These are phyloP conservation scores for Lissonota sp. DNA, from an alignment of 2,888 invertebrate genomes.

Conservation along the genomic window DNA sequence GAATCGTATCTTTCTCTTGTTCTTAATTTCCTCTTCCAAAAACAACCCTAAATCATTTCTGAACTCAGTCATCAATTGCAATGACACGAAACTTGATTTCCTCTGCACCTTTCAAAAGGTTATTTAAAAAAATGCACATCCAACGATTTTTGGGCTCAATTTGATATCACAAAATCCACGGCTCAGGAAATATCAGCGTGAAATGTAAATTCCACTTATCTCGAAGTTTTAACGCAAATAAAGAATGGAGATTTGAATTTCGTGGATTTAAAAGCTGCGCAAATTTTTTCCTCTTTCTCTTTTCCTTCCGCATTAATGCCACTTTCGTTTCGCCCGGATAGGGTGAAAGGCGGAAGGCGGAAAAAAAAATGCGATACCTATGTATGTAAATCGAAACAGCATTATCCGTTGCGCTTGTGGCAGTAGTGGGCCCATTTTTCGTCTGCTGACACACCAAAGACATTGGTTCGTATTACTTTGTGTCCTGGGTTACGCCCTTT, in stretches of 20 bases:
- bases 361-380: constrained; percentile 61
- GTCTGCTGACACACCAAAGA: too few species aligned
- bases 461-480: too few species aligned
- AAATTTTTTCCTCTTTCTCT: constrained; percentile 17
- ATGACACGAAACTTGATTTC: too few species aligned
- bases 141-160: background rate
- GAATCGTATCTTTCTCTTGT: background rate
- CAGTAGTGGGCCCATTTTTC: constrained; percentile 43
- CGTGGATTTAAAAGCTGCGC: constrained; percentile 43
- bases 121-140: too few species aligned
- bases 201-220: background rate
- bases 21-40: background rate
- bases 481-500: too few species aligned
- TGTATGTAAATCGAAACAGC: constrained; percentile 79
- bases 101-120: too few species aligned
- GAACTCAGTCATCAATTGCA: too few species aligned
- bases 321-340: constrained; percentile 21
- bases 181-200: background rate
- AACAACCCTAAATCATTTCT: too few species aligned
- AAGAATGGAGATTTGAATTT: constrained; percentile 19
- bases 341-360: constrained; percentile 18
- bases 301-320: constrained; percentile 26
- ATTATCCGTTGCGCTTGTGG: constrained; percentile 77
- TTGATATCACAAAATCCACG: background rate
- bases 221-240: background rate